These are phyloP conservation scores for Bombyx mandarina DNA, from an alignment of 1,140 invertebrate genomes.

Conservation along the genomic window DNA sequence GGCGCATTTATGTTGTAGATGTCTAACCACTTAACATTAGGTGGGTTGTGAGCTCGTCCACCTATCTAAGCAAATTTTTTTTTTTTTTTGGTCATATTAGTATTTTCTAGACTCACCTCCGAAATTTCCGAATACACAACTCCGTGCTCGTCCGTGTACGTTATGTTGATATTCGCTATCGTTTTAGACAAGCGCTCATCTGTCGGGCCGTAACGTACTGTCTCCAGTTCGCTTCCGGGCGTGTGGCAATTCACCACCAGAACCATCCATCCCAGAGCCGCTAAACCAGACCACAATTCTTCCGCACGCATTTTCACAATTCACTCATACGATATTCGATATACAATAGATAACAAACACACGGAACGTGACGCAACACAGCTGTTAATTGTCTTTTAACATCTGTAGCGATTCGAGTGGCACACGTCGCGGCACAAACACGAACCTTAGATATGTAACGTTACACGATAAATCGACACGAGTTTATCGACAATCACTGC, in stretches of 20 bases:
- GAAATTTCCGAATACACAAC: conserved; percentile 47
- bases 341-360: too few species aligned
- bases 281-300: conserved; percentile 43
- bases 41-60: not conserved
- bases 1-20: too few species aligned
- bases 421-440: conserved; percentile 26
- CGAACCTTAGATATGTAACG: conserved; percentile 26
- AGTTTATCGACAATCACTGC: conserved; percentile 21
- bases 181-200: conserved; percentile 50
- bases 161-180: conserved; percentile 54
- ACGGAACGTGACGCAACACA: too few species aligned
- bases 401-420: conserved; percentile 5
- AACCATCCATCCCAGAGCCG: conserved; percentile 41
- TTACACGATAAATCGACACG: conserved; percentile 18
- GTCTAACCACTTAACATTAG: not conserved
- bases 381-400: too few species aligned
- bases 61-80: not conserved
- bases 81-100: not conserved
- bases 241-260: conserved; percentile 45
- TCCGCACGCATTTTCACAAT: conserved; percentile 50
- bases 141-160: conserved; percentile 54
- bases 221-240: conserved; percentile 46
- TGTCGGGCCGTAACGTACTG: conserved; percentile 37
- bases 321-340: conserved; percentile 27
- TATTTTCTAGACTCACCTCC: conserved; percentile 36